phyloP scores from a whole-genome alignment of 2,888 invertebrate genomes.

The Drosophila emarginata region DNA sequence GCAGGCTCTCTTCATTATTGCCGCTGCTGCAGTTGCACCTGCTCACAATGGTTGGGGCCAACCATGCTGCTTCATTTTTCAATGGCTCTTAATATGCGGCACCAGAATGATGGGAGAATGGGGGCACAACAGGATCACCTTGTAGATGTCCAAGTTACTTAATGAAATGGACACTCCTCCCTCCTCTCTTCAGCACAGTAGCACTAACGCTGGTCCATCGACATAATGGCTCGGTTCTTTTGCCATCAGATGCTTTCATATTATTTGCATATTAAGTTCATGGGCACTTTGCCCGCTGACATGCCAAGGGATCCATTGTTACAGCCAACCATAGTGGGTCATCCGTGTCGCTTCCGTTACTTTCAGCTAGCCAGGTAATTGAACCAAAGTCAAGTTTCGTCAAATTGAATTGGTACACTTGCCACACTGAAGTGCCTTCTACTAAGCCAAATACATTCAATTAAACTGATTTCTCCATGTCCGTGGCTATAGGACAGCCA shows the following conservation, averaged over 20 bases:
- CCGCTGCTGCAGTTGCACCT: conserved; percentile 35
- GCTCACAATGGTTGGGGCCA: conserved; percentile 30
- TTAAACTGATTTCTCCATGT: neutral
- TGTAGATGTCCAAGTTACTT: conserved; percentile 28
- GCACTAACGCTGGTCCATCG: neutral
- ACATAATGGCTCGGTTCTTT: conserved; percentile 43
- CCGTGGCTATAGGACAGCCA: neutral
- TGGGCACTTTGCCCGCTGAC: conserved; percentile 9
- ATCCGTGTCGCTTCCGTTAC: conserved; percentile 2
- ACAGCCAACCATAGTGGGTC: neutral
- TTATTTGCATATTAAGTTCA: conserved; percentile 39
- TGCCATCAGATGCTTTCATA: conserved; percentile 33
- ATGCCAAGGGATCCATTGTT: conserved; percentile 1
- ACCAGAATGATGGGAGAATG: neutral
- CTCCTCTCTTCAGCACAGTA: neutral
- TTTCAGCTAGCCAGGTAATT: neutral
- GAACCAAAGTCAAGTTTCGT: neutral
- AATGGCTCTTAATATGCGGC: conserved; percentile 30
- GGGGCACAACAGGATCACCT: conserved; percentile 32
- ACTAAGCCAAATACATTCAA: neutral
- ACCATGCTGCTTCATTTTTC: conserved; percentile 32
- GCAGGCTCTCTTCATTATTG: conserved; percentile 48
- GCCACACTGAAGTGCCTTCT: neutral
- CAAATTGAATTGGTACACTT: neutral
- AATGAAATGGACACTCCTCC: conserved; percentile 41